phyloP scores from a whole-genome alignment of 2,888 invertebrate genomes.

The Idaea aversata region DNA sequence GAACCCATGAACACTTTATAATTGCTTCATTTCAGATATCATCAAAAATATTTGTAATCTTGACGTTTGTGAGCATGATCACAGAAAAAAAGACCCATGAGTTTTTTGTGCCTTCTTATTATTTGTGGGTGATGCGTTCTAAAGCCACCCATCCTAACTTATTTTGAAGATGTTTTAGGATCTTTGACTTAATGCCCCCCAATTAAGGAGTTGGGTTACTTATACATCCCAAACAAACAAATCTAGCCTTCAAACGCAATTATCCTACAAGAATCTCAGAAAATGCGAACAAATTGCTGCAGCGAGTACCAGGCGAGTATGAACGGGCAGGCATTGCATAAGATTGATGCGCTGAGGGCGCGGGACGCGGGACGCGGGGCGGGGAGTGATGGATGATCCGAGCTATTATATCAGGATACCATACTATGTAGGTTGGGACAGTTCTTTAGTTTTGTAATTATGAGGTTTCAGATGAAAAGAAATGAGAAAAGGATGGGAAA shows the following conservation, averaged over 20 bases:
- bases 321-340: conserved; percentile 57
- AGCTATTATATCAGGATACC: conserved; percentile 43
- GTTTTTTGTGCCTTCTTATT: too few species aligned
- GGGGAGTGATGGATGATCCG: conserved; percentile 53
- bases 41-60: too few species aligned
- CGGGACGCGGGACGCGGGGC: conserved; percentile 28
- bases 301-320: conserved; percentile 54
- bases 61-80: too few species aligned
- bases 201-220: too few species aligned
- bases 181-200: too few species aligned
- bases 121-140: too few species aligned
- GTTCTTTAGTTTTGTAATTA: neutral
- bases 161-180: too few species aligned
- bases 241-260: neutral
- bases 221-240: neutral
- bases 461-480: neutral
- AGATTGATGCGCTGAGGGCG: conserved; percentile 62
- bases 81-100: too few species aligned
- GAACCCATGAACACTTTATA: too few species aligned
- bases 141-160: too few species aligned
- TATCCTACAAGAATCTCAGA: conserved; percentile 11
- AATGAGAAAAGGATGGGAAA: conserved; percentile 1
- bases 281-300: conserved; percentile 23
- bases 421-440: conserved; percentile 15
- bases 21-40: too few species aligned